phyloP scores from a whole-genome alignment of 2,797 vertebrate genomes.

The Galagoides demidoff region DNA sequence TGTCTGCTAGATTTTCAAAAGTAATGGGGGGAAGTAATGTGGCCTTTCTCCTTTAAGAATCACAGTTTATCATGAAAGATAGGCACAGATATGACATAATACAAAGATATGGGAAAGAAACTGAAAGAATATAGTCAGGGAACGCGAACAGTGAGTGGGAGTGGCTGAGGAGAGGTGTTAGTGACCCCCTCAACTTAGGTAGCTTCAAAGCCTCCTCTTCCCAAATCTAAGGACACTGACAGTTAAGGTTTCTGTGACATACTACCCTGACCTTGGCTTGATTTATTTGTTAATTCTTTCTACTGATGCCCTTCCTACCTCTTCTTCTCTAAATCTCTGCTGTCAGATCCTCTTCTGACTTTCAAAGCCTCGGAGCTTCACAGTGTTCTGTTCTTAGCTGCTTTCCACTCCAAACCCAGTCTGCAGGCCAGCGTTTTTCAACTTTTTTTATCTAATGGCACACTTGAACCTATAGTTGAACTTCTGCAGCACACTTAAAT shows the following conservation, averaged over 20 bases:
- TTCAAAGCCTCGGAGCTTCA: neutral
- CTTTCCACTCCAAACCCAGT: neutral
- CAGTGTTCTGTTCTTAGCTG: neutral
- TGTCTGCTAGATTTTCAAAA: neutral
- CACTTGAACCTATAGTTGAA: no score
- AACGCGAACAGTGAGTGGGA: neutral
- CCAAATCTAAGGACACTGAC: neutral
- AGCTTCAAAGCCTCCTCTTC: neutral
- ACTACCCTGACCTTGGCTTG: neutral
- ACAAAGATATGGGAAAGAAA: neutral
- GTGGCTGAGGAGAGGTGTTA: neutral
- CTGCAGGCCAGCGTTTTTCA: no score
- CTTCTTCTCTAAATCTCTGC: neutral
- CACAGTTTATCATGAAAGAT: neutral
- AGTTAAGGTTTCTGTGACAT: neutral
- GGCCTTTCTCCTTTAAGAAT: neutral
- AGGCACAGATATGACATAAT: neutral
- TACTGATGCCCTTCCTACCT: neutral
- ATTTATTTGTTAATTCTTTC: neutral
- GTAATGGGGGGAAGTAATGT: neutral
- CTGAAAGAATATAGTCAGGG: neutral
- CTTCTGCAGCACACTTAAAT: no score
- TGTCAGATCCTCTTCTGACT: neutral
- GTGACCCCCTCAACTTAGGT: no score
- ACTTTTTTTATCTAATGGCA: no score